Percentiles rank a stretch among this genome's conserved stretches.
Evolutionary conservation across 2,797 vertebrate genomes (phyloP).

Genomic region (Craterocephalus amniculus): DNA sequence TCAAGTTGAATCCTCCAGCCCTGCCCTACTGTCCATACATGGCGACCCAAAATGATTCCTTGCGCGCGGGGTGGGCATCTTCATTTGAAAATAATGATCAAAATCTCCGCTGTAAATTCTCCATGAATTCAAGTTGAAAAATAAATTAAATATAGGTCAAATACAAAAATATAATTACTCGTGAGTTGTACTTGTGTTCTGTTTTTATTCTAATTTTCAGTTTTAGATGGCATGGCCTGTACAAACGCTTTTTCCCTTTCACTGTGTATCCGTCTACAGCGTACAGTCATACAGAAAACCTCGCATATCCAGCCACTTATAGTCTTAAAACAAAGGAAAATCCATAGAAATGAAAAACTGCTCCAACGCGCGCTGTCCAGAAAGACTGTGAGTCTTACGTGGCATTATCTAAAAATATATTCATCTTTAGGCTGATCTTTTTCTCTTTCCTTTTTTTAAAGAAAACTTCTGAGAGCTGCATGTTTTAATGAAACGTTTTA

Average conservation of each 20-base stretch:
- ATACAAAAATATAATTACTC: no score
- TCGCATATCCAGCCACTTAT: constrained; percentile 19
- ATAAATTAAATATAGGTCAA: no score
- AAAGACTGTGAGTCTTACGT: background rate
- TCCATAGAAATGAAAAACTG: constrained; percentile 1
- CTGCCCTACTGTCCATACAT: background rate
- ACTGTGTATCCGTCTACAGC: constrained; percentile 24
- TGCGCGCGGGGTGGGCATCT: background rate
- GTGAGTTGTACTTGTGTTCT: no score
- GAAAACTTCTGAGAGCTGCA: background rate
- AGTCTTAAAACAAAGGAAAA: constrained; percentile 10
- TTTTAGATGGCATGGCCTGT: constrained; percentile 1
- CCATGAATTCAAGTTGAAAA: no score
- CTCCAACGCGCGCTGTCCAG: background rate
- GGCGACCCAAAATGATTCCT: background rate
- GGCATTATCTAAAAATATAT: background rate
- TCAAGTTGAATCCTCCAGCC: background rate
- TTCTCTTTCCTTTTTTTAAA: background rate
- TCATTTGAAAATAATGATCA: background rate
- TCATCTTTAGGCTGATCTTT: background rate
- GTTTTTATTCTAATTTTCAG: background rate
- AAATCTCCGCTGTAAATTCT: background rate
- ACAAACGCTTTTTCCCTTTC: background rate
- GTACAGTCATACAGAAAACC: constrained; percentile 37
- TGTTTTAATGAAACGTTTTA: background rate